phyloP scores from a whole-genome alignment of 1,140 invertebrate species.

The Caenorhabditis remanei region DNA sequence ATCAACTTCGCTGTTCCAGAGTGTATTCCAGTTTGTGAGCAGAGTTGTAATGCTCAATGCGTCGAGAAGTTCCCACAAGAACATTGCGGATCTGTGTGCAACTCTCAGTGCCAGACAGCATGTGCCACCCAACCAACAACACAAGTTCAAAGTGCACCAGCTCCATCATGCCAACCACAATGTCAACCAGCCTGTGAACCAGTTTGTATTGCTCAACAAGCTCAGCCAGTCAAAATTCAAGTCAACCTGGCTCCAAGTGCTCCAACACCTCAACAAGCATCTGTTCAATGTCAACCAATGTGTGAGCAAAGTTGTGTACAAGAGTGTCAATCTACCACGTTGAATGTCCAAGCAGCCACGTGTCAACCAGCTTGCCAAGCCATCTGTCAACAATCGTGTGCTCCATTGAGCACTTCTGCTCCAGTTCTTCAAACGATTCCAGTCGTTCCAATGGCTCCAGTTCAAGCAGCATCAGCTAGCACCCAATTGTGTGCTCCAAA shows the following conservation, averaged over 20 bases:
- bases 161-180: constrained; percentile 36
- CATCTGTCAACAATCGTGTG: constrained; percentile 52
- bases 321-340: constrained; percentile 48
- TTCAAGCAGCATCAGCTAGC: not conserved
- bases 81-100: constrained; percentile 54
- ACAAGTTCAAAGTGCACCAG: not conserved
- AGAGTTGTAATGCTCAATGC: constrained; percentile 59
- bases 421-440: constrained; percentile 34
- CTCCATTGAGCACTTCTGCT: constrained; percentile 7
- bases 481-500: constrained; percentile 58
- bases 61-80: constrained; percentile 56
- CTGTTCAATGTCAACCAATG: constrained; percentile 43
- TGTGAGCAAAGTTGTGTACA: constrained; percentile 55
- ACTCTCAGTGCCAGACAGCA: constrained; percentile 39
- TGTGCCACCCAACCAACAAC: constrained; percentile 5
- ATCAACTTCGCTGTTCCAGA: constrained; percentile 60
- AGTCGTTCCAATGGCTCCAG: constrained; percentile 32
- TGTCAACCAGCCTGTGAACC: constrained; percentile 59
- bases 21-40: constrained; percentile 60
- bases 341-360: constrained; percentile 31
- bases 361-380: constrained; percentile 57
- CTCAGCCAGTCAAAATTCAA: constrained; percentile 37
- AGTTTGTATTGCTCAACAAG: constrained; percentile 42
- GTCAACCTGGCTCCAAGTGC: not conserved
- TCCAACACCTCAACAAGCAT: not conserved